Base-by-base conservation (phyloP, 2,797 vertebrate genomes). In the Artibeus lituratus region DNA sequence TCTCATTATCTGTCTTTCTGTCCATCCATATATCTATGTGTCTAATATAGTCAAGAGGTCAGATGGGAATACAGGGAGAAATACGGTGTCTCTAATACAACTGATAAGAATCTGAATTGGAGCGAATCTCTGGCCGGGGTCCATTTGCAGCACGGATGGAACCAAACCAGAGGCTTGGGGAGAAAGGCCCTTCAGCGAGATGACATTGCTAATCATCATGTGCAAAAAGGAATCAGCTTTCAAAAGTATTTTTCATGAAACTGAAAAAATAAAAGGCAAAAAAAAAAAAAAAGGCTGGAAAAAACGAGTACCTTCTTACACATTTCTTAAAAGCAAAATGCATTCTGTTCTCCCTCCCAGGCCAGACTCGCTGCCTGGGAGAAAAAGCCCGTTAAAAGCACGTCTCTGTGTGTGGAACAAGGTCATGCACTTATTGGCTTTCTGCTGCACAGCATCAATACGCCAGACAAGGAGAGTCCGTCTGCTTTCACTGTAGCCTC, bases 1-100 rank as follows among this genome's bases (percentile, higher is more conserved):
- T 93, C 94, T 97, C 89, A 90, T 96, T 96, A 91, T 96, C 95
- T 88, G 96, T 96, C 95, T 97, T 95, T 94, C 95, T 96, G 94
- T 95, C 97, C 82, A 47, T 95, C 94, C 87, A 53, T 90, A 77
- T 92, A 96, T 95, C 76, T 73, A 85, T 0, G 11, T 87, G 88
- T 96, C 88, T 95, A 22, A 62, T 37, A 51, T 11, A 78, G 83
- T 93, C 91, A 90, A 69, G 92, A 57, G 93, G 84, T 88, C 93
- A 94, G 83, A 59, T 8, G 73, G 90, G 77, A 92, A 57, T 24
- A 77, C 49, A 51, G 88, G 88, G 62, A 85, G 96, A 96, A 94
- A 88, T 91, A 91, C 21, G 86, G 89, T 16, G 8, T 44, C 77
- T 87, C 67, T 78, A 37, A 62, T 5, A 24, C 42, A 22, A 26